phyloP scores from a whole-genome alignment of 2,888 invertebrate genomes.

The Sabellastarte sp. region DNA sequence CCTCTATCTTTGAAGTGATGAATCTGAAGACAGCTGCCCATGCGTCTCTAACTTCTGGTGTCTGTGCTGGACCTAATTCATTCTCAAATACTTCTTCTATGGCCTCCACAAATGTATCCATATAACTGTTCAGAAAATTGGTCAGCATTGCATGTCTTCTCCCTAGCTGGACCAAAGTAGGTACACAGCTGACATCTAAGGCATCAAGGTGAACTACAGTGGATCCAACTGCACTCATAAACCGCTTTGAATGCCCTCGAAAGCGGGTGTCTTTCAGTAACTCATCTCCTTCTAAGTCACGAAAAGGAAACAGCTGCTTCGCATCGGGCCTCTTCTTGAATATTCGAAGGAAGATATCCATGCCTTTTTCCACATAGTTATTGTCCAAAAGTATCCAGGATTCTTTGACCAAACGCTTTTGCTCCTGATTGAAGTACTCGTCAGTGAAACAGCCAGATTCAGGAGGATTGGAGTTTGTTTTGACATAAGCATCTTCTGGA shows the following conservation, averaged over 20 bases:
- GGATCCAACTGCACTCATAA: not conserved
- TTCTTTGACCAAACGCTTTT: not conserved
- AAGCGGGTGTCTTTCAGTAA: not conserved
- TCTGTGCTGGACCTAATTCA: not conserved
- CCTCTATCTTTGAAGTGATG: not conserved
- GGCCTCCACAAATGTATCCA: not conserved
- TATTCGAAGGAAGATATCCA: not conserved
- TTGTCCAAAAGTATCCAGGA: not conserved
- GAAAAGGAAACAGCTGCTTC: constrained; percentile 2
- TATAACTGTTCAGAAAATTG: not conserved
- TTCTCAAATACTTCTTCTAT: not conserved
- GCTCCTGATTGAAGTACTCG: not conserved
- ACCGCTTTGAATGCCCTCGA: not conserved
- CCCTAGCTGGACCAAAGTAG: not conserved
- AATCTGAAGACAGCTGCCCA: not conserved
- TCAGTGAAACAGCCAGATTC: not conserved
- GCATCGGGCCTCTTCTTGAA: not conserved
- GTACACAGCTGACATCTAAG: not conserved
- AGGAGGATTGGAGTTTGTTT: not conserved
- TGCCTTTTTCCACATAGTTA: not conserved
- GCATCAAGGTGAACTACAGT: not conserved
- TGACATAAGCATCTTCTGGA: not conserved
- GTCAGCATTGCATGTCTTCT: not conserved
- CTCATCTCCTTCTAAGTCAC: not conserved
- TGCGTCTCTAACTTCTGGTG: not conserved